phyloP scores from a whole-genome alignment of 1,140 invertebrate species.

The Myzus persicae region DNA sequence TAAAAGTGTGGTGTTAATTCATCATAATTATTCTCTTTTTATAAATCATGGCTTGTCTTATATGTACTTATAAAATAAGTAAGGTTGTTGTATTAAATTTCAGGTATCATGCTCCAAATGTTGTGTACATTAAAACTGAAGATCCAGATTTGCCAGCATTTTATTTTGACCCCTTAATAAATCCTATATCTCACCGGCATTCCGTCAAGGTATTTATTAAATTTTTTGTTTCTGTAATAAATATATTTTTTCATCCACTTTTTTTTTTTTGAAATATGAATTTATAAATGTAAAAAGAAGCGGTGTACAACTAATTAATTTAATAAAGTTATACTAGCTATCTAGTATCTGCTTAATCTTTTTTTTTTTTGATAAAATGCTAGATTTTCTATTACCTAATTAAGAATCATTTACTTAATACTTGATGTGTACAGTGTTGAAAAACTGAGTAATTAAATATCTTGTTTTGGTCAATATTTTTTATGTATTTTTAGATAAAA shows the following conservation, averaged over 20 bases:
- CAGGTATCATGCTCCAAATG: slow-evolving; percentile 98
- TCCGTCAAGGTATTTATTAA: slow-evolving; percentile 74
- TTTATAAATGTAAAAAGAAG: not conserved
- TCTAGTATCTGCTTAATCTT: not conserved
- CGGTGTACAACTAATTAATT: not conserved
- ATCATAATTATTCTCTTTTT: too few relatives aligned
- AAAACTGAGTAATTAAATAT: too few relatives aligned
- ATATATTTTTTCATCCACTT: not conserved
- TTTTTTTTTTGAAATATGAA: not conserved
- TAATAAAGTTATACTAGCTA: not conserved
- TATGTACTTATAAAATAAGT: not conserved
- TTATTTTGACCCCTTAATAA: slow-evolving; percentile 99
- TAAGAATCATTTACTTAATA: not conserved
- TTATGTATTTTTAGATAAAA: too few relatives aligned
- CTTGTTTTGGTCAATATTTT: too few relatives aligned
- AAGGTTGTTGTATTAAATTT: slow-evolving; percentile 62
- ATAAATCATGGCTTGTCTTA: not conserved
- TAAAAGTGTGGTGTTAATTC: too few relatives aligned
- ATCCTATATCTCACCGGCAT: slow-evolving; percentile 97
- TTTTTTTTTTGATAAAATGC: not conserved
- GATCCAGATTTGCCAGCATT: slow-evolving; percentile 99
- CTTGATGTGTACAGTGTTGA: too few relatives aligned
- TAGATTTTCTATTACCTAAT: not conserved
- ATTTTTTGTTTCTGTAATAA: not conserved
- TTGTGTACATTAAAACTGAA: slow-evolving; percentile 99